phyloP scores from a whole-genome alignment of 1,140 invertebrate species.

The Chymomyza costata region DNA sequence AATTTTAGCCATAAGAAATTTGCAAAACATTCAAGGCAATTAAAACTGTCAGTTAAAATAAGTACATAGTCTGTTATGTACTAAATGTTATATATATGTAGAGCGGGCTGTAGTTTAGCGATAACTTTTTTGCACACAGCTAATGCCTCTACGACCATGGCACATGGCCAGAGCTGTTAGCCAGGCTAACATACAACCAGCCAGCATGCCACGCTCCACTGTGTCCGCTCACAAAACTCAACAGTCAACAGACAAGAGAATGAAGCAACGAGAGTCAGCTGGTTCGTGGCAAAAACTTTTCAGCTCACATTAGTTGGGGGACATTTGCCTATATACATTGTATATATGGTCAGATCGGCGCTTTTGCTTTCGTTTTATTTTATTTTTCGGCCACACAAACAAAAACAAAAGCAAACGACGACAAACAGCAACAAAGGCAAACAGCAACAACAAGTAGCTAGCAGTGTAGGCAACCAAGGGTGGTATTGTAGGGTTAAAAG shows the following conservation, averaged over 20 bases:
- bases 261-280: conserved; percentile 63
- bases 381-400: conserved; percentile 33
- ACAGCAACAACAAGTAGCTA: conserved; percentile 6
- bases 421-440: conserved; percentile 34
- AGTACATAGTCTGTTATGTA: no score
- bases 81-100: no score
- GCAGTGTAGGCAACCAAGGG: conserved; percentile 29
- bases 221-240: conserved; percentile 45
- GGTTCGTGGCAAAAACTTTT: conserved; percentile 58
- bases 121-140: conserved; percentile 57
- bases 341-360: conserved; percentile 56
- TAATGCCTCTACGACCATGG: conserved; percentile 30
- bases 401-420: conserved; percentile 34
- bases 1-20: conserved; percentile 64
- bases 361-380: conserved; percentile 25
- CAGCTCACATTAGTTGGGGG: conserved; percentile 62
- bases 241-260: conserved; percentile 68
- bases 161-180: conserved; percentile 40
- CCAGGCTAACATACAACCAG: conserved; percentile 1
- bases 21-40: conserved; percentile 70
- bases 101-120: conserved; percentile 35
- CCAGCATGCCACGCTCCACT: conserved; percentile 56
- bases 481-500: no score
- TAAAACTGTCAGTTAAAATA: conserved; percentile 64
- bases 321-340: conserved; percentile 42